phyloP scores from a whole-genome alignment of 2,113 vertebrate species.

The Rissa tridactyla region DNA sequence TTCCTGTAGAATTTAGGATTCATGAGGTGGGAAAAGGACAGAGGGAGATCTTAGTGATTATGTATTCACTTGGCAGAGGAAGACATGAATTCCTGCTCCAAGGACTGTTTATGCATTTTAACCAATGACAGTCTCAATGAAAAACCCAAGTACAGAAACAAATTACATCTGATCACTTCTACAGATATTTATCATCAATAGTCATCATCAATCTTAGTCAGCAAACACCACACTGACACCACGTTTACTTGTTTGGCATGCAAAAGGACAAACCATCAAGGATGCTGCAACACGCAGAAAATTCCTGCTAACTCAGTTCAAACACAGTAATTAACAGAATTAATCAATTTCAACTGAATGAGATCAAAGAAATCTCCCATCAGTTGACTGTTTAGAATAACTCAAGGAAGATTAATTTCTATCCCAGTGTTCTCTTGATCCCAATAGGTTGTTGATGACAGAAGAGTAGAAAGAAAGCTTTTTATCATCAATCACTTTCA shows the following conservation, averaged over 20 bases:
- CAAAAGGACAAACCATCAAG: not conserved
- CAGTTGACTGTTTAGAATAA: slow-evolving; percentile 42
- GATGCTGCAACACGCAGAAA: not conserved
- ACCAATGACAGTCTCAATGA: not conserved
- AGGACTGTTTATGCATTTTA: slow-evolving; percentile 9
- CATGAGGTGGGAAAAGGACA: not conserved
- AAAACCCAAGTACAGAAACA: slow-evolving; percentile 14
- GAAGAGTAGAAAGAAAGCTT: slow-evolving; percentile 18
- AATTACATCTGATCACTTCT: slow-evolving; percentile 9
- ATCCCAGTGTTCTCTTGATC: slow-evolving; percentile 41
- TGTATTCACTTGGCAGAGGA: not conserved
- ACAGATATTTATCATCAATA: not conserved
- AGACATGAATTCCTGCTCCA: not conserved
- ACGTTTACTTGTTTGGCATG: not conserved
- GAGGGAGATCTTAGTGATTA: not conserved
- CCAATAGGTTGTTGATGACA: slow-evolving; percentile 35
- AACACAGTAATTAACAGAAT: slow-evolving; percentile 59
- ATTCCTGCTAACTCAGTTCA: slow-evolving; percentile 57
- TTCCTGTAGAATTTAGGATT: not conserved
- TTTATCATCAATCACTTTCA: slow-evolving; percentile 36
- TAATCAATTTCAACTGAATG: slow-evolving; percentile 49
- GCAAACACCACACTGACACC: not conserved
- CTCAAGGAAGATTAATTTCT: slow-evolving; percentile 51
- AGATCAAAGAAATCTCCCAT: slow-evolving; percentile 62
- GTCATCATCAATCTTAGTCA: not conserved